Percentiles rank a stretch among this genome's conserved stretches.
Conservation (phyloP, 2,797 vertebrate species). For the Pyrocephalus nanus region DNA sequence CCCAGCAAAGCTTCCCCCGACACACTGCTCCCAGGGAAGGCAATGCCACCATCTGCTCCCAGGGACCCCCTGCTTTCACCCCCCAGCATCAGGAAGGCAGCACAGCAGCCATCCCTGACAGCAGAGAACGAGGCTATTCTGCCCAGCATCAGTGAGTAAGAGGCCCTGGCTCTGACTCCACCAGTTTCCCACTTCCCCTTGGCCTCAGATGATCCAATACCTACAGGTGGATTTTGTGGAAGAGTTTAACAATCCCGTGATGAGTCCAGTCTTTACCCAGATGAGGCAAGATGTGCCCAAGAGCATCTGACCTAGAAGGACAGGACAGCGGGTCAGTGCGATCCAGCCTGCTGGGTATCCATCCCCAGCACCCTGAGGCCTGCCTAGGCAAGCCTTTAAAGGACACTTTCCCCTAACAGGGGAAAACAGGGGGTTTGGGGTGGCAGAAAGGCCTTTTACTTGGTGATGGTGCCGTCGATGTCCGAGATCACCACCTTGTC, state of each 20-base stretch:
- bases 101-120: fast-evolving
- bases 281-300: slow-evolving; percentile 94
- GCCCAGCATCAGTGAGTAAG: not conserved
- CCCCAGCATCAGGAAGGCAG: not conserved
- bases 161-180: not conserved
- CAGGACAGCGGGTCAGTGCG: not conserved
- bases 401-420: not conserved
- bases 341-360: not conserved
- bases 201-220: slow-evolving; percentile 43
- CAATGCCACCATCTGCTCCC: not conserved
- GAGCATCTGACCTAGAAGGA: slow-evolving; percentile 87
- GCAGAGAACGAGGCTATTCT: not conserved
- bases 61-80: not conserved
- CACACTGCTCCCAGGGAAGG: not conserved
- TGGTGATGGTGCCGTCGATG: slow-evolving; percentile 97
- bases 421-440: not conserved
- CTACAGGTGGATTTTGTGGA: slow-evolving; percentile 95
- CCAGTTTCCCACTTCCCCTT: not conserved
- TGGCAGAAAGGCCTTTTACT: slow-evolving; percentile 74
- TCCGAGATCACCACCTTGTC: slow-evolving; percentile 94
- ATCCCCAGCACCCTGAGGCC: not conserved
- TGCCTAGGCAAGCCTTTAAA: not conserved
- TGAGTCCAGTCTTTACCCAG: slow-evolving; percentile 98
- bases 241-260: slow-evolving; percentile 90
- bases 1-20: not conserved